Percentiles rank a stretch among this genome's conserved stretches.
Conservation (phyloP, 1,140 invertebrate species). For the Metopolophium dirhodum region DNA sequence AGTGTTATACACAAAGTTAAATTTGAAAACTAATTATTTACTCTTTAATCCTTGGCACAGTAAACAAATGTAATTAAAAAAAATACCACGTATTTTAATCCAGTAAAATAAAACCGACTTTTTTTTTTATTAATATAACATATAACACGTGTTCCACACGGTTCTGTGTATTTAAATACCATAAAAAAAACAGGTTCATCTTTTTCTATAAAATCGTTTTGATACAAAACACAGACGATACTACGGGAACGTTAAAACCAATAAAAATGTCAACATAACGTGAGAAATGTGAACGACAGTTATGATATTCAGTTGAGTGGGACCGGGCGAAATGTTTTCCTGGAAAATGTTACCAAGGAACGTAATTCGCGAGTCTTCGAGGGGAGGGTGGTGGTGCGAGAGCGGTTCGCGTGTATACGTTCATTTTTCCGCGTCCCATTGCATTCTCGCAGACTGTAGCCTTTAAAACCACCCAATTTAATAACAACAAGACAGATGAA, state of each 20-base stretch:
- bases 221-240: background rate
- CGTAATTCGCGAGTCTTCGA: background rate
- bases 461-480: slow-evolving; percentile 29
- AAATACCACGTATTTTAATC: background rate
- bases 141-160: background rate
- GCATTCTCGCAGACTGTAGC: background rate
- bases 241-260: background rate
- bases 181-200: background rate
- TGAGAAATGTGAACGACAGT: background rate
- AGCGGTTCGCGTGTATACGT: background rate
- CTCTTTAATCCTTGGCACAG: background rate
- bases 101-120: background rate
- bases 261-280: slow-evolving; percentile 25
- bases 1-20: background rate
- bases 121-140: background rate
- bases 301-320: background rate
- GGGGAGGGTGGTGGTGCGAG: too few species aligned
- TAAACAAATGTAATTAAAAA: background rate
- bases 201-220: background rate
- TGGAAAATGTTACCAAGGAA: background rate
- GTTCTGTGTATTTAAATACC: background rate
- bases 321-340: background rate
- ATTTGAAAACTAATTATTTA: slow-evolving; percentile 2
- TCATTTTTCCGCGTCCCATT: background rate
- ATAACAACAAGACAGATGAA: slow-evolving; percentile 31